These are phyloP conservation scores for Andricus grossulariae DNA, from an alignment of 1,140 invertebrate genomes.

Conservation along the genomic window DNA sequence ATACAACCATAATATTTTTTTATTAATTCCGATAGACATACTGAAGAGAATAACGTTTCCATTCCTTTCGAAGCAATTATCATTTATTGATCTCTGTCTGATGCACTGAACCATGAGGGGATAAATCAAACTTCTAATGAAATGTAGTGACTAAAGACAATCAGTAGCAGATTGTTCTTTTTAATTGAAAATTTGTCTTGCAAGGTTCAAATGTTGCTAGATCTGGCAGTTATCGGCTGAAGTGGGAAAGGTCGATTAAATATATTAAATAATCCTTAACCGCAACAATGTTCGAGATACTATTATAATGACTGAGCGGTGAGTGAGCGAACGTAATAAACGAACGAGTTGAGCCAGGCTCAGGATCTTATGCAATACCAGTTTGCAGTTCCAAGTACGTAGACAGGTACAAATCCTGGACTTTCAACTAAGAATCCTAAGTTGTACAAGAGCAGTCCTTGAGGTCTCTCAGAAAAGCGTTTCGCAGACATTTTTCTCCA, in stretches of 20 bases:
- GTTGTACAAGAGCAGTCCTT: constrained; percentile 46
- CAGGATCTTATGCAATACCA: constrained; percentile 55
- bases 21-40: too few species aligned
- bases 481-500: constrained; percentile 15
- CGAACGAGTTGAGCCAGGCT: constrained; percentile 45
- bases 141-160: neutral
- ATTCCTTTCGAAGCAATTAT: too few species aligned
- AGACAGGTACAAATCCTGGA: constrained; percentile 46
- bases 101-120: neutral
- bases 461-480: constrained; percentile 42
- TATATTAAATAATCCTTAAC: constrained; percentile 55
- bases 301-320: constrained; percentile 51
- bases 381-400: constrained; percentile 47
- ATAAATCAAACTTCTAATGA: neutral
- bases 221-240: neutral
- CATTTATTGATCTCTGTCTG: too few species aligned
- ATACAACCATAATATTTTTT: too few species aligned
- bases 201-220: neutral
- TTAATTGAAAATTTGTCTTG: too few species aligned
- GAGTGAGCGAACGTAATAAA: constrained; percentile 49
- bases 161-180: too few species aligned
- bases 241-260: constrained; percentile 46
- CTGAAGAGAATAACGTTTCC: too few species aligned
- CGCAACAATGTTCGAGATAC: constrained; percentile 54
- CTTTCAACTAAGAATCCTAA: constrained; percentile 52